Conservation (phyloP, 2,888 invertebrate genomes). For the Eristalis tenax region DNA sequence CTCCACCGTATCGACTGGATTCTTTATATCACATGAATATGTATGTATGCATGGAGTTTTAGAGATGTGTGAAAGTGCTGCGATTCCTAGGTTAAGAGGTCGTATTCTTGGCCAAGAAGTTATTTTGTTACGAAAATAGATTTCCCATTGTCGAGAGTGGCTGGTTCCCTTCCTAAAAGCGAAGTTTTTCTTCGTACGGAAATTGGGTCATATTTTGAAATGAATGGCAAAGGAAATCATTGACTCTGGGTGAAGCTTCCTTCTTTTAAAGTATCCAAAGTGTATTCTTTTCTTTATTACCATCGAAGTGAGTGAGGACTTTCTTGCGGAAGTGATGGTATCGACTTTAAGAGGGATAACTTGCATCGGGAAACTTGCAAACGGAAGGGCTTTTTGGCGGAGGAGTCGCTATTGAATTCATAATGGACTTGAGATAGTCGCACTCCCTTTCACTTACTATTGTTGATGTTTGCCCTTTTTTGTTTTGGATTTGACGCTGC, state of each 20-base stretch:
- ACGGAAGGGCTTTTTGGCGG: background rate
- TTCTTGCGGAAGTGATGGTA: conserved; percentile 8
- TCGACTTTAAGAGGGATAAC: conserved; percentile 15
- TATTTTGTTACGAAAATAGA: conserved; percentile 51
- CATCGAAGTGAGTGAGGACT: background rate
- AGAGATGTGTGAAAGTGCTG: conserved; percentile 49
- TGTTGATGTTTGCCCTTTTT: background rate
- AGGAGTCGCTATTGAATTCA: background rate
- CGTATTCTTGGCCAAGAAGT: conserved; percentile 67
- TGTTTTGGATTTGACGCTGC: background rate
- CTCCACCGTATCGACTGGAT: conserved; percentile 33
- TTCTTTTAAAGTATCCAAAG: background rate
- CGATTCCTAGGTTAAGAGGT: conserved; percentile 69
- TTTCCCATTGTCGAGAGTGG: conserved; percentile 40
- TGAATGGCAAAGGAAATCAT: conserved; percentile 50
- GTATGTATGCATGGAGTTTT: background rate
- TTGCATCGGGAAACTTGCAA: background rate
- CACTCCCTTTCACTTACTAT: background rate
- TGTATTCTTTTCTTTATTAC: background rate
- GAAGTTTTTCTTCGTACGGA: conserved; percentile 4
- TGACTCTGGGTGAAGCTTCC: conserved; percentile 31
- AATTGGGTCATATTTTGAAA: conserved; percentile 62
- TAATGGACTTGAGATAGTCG: background rate
- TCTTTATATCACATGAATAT: background rate
- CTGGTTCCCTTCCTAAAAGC: conserved; percentile 4